phyloP scores from a whole-genome alignment of 2,113 vertebrate genomes.

The Triplophysa tibetana region DNA sequence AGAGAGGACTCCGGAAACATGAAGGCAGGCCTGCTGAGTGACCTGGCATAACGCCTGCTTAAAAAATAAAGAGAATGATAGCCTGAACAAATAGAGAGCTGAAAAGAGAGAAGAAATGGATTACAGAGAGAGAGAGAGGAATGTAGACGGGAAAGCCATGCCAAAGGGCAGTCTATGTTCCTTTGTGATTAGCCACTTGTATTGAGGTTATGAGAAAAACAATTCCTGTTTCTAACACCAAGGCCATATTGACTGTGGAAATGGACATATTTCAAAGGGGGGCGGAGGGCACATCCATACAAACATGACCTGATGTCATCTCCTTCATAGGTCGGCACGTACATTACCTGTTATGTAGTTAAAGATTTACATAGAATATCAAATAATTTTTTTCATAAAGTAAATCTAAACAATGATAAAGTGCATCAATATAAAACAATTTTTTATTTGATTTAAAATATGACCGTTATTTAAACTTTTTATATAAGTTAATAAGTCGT shows the following conservation, averaged over 20 bases:
- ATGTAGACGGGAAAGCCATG: conserved; percentile 17
- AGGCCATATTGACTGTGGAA: conserved; percentile 12
- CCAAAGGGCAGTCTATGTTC: conserved; percentile 32
- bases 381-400: too few species aligned
- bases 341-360: too few species aligned
- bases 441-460: too few species aligned
- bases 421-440: too few species aligned
- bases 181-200: conserved; percentile 34
- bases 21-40: conserved; percentile 8
- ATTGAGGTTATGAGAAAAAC: conserved; percentile 18
- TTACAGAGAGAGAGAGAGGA: too few species aligned
- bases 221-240: conserved; percentile 24
- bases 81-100: conserved; percentile 28
- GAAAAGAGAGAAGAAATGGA: neutral
- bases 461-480: too few species aligned
- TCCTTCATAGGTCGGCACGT: neutral
- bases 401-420: too few species aligned
- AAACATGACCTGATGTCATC: conserved; percentile 6
- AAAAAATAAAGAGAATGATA: conserved; percentile 26
- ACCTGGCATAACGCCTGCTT: conserved; percentile 15
- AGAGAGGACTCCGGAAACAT: conserved; percentile 35
- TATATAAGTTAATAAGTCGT: too few species aligned
- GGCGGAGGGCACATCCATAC: neutral
- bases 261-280: neutral
- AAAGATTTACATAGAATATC: too few species aligned